Evolutionary conservation across 2,888 invertebrate species (phyloP).

Genomic region (Andrena bucephala): DNA sequence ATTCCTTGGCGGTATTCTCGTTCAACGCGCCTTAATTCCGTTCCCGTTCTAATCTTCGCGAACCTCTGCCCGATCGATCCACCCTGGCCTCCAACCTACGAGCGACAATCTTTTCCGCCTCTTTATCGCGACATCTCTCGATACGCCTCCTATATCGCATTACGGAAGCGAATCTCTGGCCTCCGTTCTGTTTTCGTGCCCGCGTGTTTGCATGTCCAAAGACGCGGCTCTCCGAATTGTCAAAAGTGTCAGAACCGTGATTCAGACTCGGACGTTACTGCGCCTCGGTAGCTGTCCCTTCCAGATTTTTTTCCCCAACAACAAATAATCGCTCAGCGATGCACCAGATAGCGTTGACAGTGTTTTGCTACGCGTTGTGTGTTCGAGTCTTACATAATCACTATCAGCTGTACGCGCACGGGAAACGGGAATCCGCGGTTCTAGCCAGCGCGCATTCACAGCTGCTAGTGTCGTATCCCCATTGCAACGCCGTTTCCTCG

Average conservation of each 20-base stretch:
- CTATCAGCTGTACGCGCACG: constrained; percentile 42
- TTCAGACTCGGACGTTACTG: neutral
- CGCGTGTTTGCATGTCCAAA: neutral
- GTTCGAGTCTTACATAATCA: constrained; percentile 48
- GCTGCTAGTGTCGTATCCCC: constrained; percentile 25
- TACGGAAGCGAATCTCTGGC: no score
- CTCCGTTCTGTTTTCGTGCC: no score
- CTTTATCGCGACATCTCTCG: neutral
- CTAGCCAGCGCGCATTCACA: constrained; percentile 35
- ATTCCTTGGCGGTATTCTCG: constrained; percentile 45
- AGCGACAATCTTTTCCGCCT: neutral
- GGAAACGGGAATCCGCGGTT: constrained; percentile 30
- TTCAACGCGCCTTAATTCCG: constrained; percentile 39
- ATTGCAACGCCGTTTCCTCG: neutral
- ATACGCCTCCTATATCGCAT: neutral
- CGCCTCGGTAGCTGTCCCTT: neutral
- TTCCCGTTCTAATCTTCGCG: constrained; percentile 41
- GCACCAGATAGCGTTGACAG: neutral
- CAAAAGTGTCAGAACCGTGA: neutral
- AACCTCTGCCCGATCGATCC: constrained; percentile 48
- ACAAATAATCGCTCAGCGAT: neutral
- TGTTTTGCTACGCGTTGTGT: constrained; percentile 23
- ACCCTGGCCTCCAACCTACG: neutral
- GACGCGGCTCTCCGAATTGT: neutral
- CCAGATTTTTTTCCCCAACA: neutral